Base-by-base conservation (phyloP, 2,113 vertebrate genomes). In the Taxidea taxus region DNA sequence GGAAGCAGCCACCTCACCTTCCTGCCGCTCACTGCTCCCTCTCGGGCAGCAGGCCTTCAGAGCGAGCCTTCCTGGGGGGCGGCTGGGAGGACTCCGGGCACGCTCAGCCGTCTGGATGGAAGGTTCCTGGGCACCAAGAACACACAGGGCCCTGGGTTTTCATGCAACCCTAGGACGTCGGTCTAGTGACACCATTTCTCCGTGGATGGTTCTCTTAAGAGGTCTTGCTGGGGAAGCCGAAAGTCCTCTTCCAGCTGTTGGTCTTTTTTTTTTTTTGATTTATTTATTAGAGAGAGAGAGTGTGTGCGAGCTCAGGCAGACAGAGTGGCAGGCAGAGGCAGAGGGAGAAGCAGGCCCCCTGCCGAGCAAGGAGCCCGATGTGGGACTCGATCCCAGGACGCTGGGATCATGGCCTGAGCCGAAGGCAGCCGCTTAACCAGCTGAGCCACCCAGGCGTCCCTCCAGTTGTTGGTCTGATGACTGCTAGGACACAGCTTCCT, bases 61-160 rank as follows among this genome's bases (percentile, higher is more conserved):
- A 25, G 44, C 8, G 64, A 16, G 47, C 56, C 62, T 4, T 23
- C 58, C 20, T 68, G 64, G 18, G 74, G 51, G 83, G 8, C 11
- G 18, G 16, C 20, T 23, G 39, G 51, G 10, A 37, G 80, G 81
- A 13, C 2, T 64, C 74, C n/a, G n/a, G 21, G 44, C 5, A 21
- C 29, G 6, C 27, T 18, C 13, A 1, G 2, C 39, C 34, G 23
- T 2, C 27, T 14, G 13, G 37, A 34, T 1, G 7, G 62, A 16
- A 34, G n/a, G 54, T 31, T 66, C 23, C 34, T 34, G 4, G 6
- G 47, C 18, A 39, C 15, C 37, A 25, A 18, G 68, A 49, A 12
- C 44, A 29, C 66, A 44, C 6, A 12, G 29, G n/a, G 37, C 56
- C n/a, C 39, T 85, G 37, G 12, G 49, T 83, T 39, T 51, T 72